These are phyloP conservation scores for Oreochromis aureus DNA, from an alignment of 2,113 vertebrate species.

Conservation along the genomic window DNA sequence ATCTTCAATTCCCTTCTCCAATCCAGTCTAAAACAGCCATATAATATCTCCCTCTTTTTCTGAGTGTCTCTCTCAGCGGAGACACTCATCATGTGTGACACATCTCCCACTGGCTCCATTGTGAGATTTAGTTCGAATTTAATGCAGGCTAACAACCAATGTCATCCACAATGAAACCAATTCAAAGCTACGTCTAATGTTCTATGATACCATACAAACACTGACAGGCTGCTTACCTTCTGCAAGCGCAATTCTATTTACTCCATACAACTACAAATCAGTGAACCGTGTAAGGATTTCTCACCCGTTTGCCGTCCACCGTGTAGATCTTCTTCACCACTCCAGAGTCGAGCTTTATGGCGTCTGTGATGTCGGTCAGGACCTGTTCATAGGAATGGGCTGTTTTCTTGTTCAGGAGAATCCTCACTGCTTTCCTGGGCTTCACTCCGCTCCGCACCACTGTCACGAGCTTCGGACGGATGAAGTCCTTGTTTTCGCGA, in stretches of 20 bases:
- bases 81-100: background rate
- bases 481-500: slow-evolving; percentile 92
- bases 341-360: slow-evolving; percentile 97
- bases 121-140: background rate
- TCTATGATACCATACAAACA: background rate
- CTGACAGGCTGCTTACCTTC: background rate
- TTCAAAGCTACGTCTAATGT: background rate
- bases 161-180: background rate
- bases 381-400: slow-evolving; percentile 98
- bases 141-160: background rate
- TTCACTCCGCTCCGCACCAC: slow-evolving; percentile 94
- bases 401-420: slow-evolving; percentile 97
- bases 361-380: slow-evolving; percentile 93
- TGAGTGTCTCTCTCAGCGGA: background rate
- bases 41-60: background rate
- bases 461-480: slow-evolving; percentile 94
- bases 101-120: background rate
- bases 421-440: slow-evolving; percentile 90
- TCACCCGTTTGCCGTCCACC: slow-evolving; percentile 94
- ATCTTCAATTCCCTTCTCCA: background rate
- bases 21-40: background rate
- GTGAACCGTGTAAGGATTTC: background rate
- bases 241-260: background rate
- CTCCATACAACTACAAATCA: background rate
- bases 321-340: slow-evolving; percentile 96